These are phyloP conservation scores for Chiloscyllium plagiosum DNA, from an alignment of 2,113 vertebrate species.

Conservation along the genomic window DNA sequence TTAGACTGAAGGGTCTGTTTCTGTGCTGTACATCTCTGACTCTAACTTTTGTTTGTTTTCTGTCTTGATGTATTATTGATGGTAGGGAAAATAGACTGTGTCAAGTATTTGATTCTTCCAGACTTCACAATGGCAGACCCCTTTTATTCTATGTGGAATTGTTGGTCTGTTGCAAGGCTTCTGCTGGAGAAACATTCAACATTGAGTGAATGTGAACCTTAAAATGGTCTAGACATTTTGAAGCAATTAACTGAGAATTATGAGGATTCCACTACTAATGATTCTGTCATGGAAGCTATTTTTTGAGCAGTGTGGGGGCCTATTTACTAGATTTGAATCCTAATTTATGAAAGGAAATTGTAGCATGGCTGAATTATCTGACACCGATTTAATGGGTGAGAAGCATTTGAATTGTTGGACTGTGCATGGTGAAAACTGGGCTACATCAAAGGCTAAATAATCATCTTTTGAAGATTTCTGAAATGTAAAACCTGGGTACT, in stretches of 20 bases:
- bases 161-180: not conserved
- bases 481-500: not conserved
- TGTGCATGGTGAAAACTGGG: not conserved
- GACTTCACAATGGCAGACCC: not conserved
- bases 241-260: not conserved
- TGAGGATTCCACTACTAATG: not conserved
- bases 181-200: not conserved
- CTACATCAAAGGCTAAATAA: not conserved
- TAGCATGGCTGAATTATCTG: not conserved
- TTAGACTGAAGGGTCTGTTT: too few species aligned
- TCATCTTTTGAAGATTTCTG: not conserved
- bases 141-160: not conserved
- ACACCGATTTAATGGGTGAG: not conserved
- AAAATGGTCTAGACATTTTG: not conserved
- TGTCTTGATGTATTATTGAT: not conserved
- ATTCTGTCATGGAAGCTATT: not conserved
- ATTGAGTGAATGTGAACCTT: not conserved
- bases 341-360: not conserved
- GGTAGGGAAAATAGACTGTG: not conserved
- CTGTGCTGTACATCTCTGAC: too few species aligned
- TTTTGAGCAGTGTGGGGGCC: not conserved
- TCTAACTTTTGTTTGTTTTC: not conserved
- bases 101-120: not conserved
- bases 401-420: conserved; percentile 10
- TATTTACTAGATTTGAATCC: not conserved